Conservation (phyloP, 1,140 invertebrate genomes). For the Calephelis virginiensis region DNA sequence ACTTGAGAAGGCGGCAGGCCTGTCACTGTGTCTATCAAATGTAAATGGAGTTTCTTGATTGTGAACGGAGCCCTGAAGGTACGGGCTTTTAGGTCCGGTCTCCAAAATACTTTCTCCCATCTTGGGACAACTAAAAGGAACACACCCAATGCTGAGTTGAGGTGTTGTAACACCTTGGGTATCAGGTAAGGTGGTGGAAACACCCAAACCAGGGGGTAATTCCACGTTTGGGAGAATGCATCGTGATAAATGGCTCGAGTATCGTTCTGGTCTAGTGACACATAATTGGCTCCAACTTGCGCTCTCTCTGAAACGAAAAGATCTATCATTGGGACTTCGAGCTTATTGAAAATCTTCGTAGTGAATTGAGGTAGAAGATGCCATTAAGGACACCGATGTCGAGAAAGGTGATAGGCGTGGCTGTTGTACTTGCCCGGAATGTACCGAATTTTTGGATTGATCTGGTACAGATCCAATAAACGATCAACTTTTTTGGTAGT, state of each 20-base stretch:
- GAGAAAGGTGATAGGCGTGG: conserved; percentile 27
- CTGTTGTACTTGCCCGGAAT: conserved; percentile 31
- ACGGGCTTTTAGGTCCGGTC: conserved; percentile 15
- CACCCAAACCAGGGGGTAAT: conserved; percentile 23
- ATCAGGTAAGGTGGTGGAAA: conserved; percentile 31
- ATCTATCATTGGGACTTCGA: conserved; percentile 22
- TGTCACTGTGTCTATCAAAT: conserved; percentile 31
- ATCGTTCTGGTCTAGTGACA: conserved; percentile 24
- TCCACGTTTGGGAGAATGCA: conserved; percentile 25
- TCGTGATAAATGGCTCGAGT: conserved; percentile 25
- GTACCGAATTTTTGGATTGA: conserved; percentile 22
- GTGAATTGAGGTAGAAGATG: conserved; percentile 25
- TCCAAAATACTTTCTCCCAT: conserved; percentile 29
- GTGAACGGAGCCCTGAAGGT: not conserved
- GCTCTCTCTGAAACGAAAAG: conserved; percentile 25
- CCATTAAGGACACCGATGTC: conserved; percentile 23
- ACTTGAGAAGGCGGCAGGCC: conserved; percentile 27
- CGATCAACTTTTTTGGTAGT: conserved; percentile 17
- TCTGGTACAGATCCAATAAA: conserved; percentile 21
- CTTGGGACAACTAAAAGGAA: conserved; percentile 28
- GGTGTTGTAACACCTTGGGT: conserved; percentile 24
- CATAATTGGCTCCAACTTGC: conserved; percentile 23
- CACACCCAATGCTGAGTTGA: conserved; percentile 24
- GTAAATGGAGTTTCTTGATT: conserved; percentile 20
- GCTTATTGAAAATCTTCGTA: conserved; percentile 19